These are phyloP conservation scores for Oryzias curvinotus DNA, from an alignment of 2,113 vertebrate genomes.

Conservation along the genomic window DNA sequence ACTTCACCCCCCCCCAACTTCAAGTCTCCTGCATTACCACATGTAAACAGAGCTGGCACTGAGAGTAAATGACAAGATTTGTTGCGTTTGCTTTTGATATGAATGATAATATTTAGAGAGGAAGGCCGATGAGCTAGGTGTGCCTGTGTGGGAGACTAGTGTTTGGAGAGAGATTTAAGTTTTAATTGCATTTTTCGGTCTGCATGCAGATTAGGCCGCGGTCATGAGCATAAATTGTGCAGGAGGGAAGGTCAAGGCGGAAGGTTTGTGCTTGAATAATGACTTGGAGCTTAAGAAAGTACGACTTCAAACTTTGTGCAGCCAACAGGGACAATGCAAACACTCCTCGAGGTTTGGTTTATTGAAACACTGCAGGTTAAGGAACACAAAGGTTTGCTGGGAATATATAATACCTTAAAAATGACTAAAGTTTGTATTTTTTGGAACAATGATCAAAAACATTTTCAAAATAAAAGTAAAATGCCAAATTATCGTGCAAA, in stretches of 20 bases:
- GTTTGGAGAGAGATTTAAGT: conserved; percentile 76
- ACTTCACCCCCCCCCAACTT: conserved; percentile 16
- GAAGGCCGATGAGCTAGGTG: conserved; percentile 52
- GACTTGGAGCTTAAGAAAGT: not conserved
- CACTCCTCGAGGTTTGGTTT: not conserved
- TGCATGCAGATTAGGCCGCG: conserved; percentile 61
- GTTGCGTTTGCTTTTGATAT: conserved; percentile 78
- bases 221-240: conserved; percentile 23
- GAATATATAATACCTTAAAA: too few relatives aligned
- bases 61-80: conserved; percentile 62
- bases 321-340: conserved; percentile 1
- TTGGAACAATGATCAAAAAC: too few relatives aligned
- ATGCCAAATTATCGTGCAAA: too few relatives aligned
- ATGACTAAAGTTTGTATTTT: too few relatives aligned
- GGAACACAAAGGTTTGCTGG: too few relatives aligned
- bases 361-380: too few relatives aligned
- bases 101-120: conserved; percentile 77
- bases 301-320: not conserved
- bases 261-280: conserved; percentile 14
- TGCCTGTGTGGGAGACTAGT: conserved; percentile 51
- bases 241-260: conserved; percentile 16
- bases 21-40: conserved; percentile 28
- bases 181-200: conserved; percentile 73
- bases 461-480: too few relatives aligned
- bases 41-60: conserved; percentile 50